Evolutionary conservation across 2,113 vertebrate genomes (phyloP).

Genomic region (Caranx ignobilis): DNA sequence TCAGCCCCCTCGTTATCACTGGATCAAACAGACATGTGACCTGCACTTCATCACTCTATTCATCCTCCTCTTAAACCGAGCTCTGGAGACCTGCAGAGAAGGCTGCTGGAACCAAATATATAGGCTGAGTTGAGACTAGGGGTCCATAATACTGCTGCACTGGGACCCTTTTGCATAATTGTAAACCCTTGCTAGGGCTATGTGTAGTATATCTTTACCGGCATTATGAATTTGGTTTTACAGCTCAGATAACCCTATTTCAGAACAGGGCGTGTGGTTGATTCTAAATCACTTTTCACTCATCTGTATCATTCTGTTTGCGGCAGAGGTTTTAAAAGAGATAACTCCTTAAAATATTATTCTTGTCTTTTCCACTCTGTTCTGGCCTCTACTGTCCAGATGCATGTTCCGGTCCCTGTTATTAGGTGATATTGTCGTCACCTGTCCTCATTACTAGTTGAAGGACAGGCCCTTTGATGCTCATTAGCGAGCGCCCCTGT

Average conservation of each 20-base stretch:
- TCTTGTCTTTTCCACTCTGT: conserved; percentile 45
- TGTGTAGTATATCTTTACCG: conserved; percentile 56
- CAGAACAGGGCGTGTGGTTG: conserved; percentile 14
- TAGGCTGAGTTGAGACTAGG: conserved; percentile 52
- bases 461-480: conserved; percentile 83
- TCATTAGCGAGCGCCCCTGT: conserved; percentile 77
- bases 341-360: conserved; percentile 55
- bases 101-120: conserved; percentile 74
- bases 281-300: conserved; percentile 48
- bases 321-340: conserved; percentile 31
- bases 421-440: conserved; percentile 76
- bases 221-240: conserved; percentile 52
- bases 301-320: conserved; percentile 25
- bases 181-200: conserved; percentile 43
- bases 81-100: conserved; percentile 77
- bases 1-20: conserved; percentile 83
- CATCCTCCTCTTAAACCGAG: conserved; percentile 81
- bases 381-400: conserved; percentile 67
- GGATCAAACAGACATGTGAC: conserved; percentile 84
- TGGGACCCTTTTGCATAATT: conserved; percentile 79
- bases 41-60: conserved; percentile 82
- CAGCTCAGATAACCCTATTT: conserved; percentile 41
- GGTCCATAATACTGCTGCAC: conserved; percentile 68
- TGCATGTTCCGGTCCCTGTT: conserved; percentile 71
- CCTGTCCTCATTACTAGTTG: conserved; percentile 82